Percentiles rank a stretch among this genome's conserved stretches.
Evolutionary conservation across 2,888 invertebrate species (phyloP).

Genomic region (Diaprepes abbreviatus): DNA sequence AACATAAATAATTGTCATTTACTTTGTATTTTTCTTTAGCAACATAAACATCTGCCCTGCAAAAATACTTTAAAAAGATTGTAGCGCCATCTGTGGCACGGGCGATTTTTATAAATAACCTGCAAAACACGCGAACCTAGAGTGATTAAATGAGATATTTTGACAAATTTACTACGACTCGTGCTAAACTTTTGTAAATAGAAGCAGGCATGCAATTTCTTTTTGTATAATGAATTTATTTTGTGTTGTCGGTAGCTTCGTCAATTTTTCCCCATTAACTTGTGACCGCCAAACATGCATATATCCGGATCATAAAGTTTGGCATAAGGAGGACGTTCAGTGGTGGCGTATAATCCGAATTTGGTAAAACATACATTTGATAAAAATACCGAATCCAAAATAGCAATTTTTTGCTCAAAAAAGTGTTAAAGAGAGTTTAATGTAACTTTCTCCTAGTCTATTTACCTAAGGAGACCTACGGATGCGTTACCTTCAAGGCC

Average conservation of each 20-base stretch:
- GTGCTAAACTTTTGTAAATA: conserved; percentile 57
- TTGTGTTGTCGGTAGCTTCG: conserved; percentile 47
- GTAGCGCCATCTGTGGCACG: conserved; percentile 29
- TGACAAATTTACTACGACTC: conserved; percentile 58
- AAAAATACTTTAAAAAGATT: conserved; percentile 23
- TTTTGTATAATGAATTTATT: conserved; percentile 52
- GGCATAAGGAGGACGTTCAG: conserved; percentile 26
- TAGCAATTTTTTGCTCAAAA: too few species aligned
- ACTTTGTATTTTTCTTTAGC: conserved; percentile 28
- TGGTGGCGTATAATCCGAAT: conserved; percentile 23
- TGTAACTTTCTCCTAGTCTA: too few species aligned
- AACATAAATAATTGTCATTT: conserved; percentile 36
- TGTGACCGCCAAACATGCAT: conserved; percentile 56
- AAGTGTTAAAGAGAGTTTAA: too few species aligned
- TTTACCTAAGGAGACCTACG: too few species aligned
- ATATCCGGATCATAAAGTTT: conserved; percentile 48
- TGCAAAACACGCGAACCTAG: conserved; percentile 50
- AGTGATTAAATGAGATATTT: conserved; percentile 57
- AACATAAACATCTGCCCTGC: conserved; percentile 39
- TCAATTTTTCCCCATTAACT: conserved; percentile 55
- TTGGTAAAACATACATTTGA: too few species aligned
- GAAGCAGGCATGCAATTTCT: conserved; percentile 52
- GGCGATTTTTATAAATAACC: conserved; percentile 44
- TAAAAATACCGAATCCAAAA: too few species aligned
- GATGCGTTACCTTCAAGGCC: too few species aligned